These are phyloP conservation scores for Drosophila yakuba DNA, from an alignment of 1,140 invertebrate genomes.

Conservation along the genomic window DNA sequence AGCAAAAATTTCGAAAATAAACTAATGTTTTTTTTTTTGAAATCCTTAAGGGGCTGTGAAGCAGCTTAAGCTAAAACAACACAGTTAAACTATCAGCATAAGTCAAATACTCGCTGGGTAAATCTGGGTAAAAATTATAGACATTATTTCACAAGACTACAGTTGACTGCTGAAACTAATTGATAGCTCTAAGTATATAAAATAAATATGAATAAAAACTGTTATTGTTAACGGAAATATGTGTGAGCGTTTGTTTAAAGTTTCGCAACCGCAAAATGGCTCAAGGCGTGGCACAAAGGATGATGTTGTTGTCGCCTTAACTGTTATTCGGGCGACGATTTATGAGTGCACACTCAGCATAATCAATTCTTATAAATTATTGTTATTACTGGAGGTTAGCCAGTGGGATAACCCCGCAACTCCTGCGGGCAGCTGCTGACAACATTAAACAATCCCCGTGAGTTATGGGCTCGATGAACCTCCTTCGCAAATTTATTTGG, in stretches of 20 bases:
- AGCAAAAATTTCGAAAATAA: too few relatives aligned
- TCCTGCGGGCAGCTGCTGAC: constrained; percentile 66
- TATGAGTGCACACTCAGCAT: constrained; percentile 80
- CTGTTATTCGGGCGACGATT: constrained; percentile 56
- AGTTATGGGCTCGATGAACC: constrained; percentile 68
- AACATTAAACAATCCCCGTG: constrained; percentile 76
- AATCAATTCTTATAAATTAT: constrained; percentile 83
- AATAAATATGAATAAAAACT: constrained; percentile 58
- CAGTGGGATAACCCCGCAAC: constrained; percentile 20
- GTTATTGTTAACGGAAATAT: constrained; percentile 73
- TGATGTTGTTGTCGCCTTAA: constrained; percentile 50
- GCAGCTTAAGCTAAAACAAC: not conserved
- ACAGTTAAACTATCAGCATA: constrained; percentile 25
- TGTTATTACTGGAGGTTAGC: constrained; percentile 71
- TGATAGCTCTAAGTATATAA: constrained; percentile 78
- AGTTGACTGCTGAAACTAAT: constrained; percentile 54
- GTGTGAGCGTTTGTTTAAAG: constrained; percentile 61
- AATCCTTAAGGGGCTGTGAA: not conserved
- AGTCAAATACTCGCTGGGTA: constrained; percentile 3
- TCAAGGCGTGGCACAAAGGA: constrained; percentile 41
- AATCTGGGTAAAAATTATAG: constrained; percentile 42
- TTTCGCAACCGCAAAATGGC: constrained; percentile 57
- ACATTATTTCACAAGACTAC: constrained; percentile 56
- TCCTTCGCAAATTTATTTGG: constrained; percentile 42
- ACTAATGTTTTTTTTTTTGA: not conserved